phyloP scores from a whole-genome alignment of 2,888 invertebrate genomes.

The Papilio protenor region DNA sequence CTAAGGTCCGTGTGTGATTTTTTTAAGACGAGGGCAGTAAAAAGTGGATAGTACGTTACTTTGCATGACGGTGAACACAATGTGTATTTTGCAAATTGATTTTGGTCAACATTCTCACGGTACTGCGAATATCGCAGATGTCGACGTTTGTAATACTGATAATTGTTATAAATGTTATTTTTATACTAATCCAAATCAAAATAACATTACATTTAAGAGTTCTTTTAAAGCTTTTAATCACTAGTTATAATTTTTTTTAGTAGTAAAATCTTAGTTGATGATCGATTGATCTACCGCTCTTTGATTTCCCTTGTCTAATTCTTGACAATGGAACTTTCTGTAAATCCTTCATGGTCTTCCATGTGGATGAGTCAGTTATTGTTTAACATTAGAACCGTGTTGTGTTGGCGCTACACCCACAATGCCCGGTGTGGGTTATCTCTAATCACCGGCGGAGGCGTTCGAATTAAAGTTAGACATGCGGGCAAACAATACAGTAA shows the following conservation, averaged over 20 bases:
- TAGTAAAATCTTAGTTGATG: too few species aligned
- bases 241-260: too few species aligned
- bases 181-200: not conserved
- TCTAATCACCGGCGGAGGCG: constrained; percentile 47
- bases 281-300: not conserved
- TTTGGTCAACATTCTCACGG: constrained; percentile 78
- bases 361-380: constrained; percentile 32
- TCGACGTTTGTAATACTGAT: constrained; percentile 21
- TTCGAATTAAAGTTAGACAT: constrained; percentile 52
- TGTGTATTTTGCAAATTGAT: constrained; percentile 70
- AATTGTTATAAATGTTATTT: not conserved
- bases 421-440: constrained; percentile 46
- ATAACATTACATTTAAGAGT: not conserved
- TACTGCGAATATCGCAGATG: constrained; percentile 47
- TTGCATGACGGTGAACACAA: constrained; percentile 61
- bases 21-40: constrained; percentile 73
- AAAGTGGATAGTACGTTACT: constrained; percentile 55
- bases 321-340: not conserved
- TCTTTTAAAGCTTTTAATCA: too few species aligned
- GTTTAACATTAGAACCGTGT: constrained; percentile 6
- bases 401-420: constrained; percentile 32
- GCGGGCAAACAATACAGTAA: constrained; percentile 49
- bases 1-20: constrained; percentile 63
- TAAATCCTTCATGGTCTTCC: constrained; percentile 3
- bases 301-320: not conserved